phyloP scores from a whole-genome alignment of 2,888 invertebrate species.

The Drosophila recens region DNA sequence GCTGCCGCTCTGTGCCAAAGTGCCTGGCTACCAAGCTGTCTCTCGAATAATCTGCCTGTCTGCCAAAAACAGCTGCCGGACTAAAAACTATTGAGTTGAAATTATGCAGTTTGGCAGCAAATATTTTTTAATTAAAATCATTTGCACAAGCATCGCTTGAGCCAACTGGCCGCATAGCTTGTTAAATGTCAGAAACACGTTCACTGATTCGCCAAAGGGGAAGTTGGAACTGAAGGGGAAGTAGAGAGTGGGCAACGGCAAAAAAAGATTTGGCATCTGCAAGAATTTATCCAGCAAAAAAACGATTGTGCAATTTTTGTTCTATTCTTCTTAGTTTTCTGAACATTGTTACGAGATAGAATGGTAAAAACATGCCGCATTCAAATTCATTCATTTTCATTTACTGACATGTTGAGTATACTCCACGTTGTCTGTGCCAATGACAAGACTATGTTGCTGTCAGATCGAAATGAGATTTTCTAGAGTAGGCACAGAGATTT shows the following conservation, averaged over 20 bases:
- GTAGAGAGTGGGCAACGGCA: background rate
- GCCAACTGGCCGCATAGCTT: conserved; percentile 63
- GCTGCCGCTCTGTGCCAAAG: conserved; percentile 39
- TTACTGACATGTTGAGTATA: conserved; percentile 60
- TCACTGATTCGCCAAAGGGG: conserved; percentile 51
- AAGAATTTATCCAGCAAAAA: conserved; percentile 65
- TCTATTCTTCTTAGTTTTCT: conserved; percentile 11
- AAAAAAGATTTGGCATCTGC: conserved; percentile 57
- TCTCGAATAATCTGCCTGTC: conserved; percentile 8
- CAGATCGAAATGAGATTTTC: conserved; percentile 41
- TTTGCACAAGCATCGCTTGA: conserved; percentile 51
- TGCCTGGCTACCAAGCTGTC: conserved; percentile 54
- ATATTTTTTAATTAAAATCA: conserved; percentile 77
- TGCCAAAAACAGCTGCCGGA: conserved; percentile 39
- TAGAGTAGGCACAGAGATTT: conserved; percentile 34
- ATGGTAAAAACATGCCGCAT: conserved; percentile 58
- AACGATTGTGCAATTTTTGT: conserved; percentile 51
- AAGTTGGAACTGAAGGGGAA: conserved; percentile 6
- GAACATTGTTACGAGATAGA: conserved; percentile 45
- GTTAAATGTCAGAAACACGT: conserved; percentile 76
- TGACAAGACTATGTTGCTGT: conserved; percentile 57
- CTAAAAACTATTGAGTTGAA: conserved; percentile 65
- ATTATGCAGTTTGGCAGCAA: conserved; percentile 70
- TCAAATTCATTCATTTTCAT: conserved; percentile 71
- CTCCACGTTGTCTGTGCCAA: conserved; percentile 54